phyloP scores from a whole-genome alignment of 2,888 invertebrate genomes.

The Trilocha varians region DNA sequence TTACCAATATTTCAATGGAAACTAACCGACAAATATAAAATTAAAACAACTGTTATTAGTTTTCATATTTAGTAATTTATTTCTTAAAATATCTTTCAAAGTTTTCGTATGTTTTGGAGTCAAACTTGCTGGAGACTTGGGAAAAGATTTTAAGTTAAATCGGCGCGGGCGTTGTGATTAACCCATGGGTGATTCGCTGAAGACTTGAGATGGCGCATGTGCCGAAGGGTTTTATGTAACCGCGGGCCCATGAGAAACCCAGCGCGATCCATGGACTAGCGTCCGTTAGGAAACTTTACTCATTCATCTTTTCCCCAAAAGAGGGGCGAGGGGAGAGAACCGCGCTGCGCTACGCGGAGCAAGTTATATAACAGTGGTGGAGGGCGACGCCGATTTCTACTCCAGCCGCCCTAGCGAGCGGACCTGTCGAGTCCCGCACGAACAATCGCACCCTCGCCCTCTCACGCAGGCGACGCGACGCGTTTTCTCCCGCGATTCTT shows the following conservation, averaged over 20 bases:
- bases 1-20: no score
- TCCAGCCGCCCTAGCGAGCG: conserved; percentile 42
- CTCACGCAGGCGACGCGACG: conserved; percentile 18
- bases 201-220: conserved; percentile 38
- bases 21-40: no score
- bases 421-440: conserved; percentile 22
- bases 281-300: conserved; percentile 67
- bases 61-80: no score
- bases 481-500: conserved; percentile 17
- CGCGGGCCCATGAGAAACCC: conserved; percentile 43
- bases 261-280: conserved; percentile 57
- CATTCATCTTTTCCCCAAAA: conserved; percentile 70
- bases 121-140: not conserved
- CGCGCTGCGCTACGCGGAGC: conserved; percentile 56
- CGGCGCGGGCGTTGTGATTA: conserved; percentile 28
- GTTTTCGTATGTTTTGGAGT: not conserved
- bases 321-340: conserved; percentile 51
- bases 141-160: conserved; percentile 1
- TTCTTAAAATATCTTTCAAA: not conserved
- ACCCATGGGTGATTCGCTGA: conserved; percentile 16
- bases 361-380: conserved; percentile 49
- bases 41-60: no score
- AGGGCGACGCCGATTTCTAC: conserved; percentile 41
- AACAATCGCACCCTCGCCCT: conserved; percentile 16
- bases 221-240: conserved; percentile 53